Base-by-base conservation (phyloP, 2,888 invertebrate species). In the Axea sp. region DNA sequence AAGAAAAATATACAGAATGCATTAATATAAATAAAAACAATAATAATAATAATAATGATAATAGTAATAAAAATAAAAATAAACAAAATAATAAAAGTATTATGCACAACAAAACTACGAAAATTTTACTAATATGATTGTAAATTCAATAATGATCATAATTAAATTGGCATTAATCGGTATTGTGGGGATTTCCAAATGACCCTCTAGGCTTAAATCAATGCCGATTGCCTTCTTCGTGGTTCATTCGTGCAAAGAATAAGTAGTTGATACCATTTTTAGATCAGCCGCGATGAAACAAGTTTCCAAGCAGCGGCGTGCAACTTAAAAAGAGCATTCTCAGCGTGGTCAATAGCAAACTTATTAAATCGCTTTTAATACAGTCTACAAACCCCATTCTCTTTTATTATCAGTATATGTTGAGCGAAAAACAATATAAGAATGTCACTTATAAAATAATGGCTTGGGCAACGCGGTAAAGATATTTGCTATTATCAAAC, bases 291-390 rank as follows among this genome's bases (percentile, higher is more conserved):
- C 47, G 67, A 62, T 53, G 43, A 57, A 64, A 59, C 37, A 69
- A 62, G 39, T 68, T 73, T 49, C 37, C 53, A 57, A 43, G 57
- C 41, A 49, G 30, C 35, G 30, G 49, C 62, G 39, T 45, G 68
- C 62, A 45, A 64, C 31, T 51, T 30, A 22, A 74, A 68, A 65
- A 59, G 60, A 69, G 60, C 53, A 45, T 59, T 74, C 53, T 64
- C 68, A 30, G 68, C 41, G 24, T 59, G 60, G 64, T 60, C 68
- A 73, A 57, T 74, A 69, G 41, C 24, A 17, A 51, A 64, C 55
- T 69, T 65, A 53, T 74, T 65, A 71, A 65, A 69, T 69, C 47
- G 41, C 26, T 45, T 55, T 69, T 60, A 53, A 71, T 71, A 37
- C 43, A 60, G 57, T 49, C 30, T 53, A 26, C 55, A 35, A 26